Base-by-base conservation (phyloP, 2,113 vertebrate species). In the Nycticorax nycticorax region DNA sequence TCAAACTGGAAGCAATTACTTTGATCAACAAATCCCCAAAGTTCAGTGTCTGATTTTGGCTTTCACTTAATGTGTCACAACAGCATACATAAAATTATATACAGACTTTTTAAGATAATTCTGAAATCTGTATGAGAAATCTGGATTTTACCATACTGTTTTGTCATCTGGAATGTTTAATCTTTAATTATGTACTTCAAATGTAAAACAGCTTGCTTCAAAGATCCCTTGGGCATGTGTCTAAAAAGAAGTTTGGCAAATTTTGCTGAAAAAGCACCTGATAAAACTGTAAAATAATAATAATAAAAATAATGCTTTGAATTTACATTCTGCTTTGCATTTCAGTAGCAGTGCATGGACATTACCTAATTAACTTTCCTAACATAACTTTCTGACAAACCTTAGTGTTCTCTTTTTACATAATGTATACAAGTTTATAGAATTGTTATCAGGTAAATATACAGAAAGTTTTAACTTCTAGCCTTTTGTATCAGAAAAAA, bases 11-110 rank as follows among this genome's bases (percentile, higher is more conserved):
- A 92, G 63, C 5, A 91, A 90, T 57, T 78, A 52, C 69, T 96
- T 95, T 95, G 86, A 97, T 93, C 84, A 89, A 83, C 37, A 62
- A 89, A 89, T 55, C 19, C 24, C 77, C 59, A 59, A 75, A 96
- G 74, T 32, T 85, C 45, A 52, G 37, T 71, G 30, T 83, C 80
- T 91, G 88, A 85, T 71, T 89, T 81, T 92, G 56, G 56, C 60
- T 81, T 93, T 89, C 45, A 30, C 12, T 93, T 90, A 56, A 77
- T 56, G 28, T 93, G 71, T 81, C 52, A 77, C n/a, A 89, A 56
- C 55, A 93, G 52, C 37, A 76, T 14, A 59, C 1, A 73, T 27
- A 75, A 91, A 91, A 92, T 72, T 18, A 83, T 72, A 55, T 39
- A 73, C 30, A 57, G 35, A 16, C 1, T 93, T 96, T 75, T 66